Conservation (phyloP, 2,113 vertebrate genomes). For the Cynocephalus volans region DNA sequence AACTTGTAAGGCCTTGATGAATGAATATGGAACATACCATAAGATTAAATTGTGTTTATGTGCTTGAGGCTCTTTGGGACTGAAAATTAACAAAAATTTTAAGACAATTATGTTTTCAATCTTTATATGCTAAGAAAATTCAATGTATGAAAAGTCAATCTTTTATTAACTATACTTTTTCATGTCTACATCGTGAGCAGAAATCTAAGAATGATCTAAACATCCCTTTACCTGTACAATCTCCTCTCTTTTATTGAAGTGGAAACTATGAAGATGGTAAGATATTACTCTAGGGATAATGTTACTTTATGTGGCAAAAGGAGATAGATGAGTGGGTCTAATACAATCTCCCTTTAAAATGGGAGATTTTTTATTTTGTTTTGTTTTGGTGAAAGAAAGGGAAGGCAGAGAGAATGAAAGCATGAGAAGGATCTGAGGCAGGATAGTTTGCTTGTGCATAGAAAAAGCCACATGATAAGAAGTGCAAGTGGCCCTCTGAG, state of each 20-base stretch:
- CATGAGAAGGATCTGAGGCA: neutral
- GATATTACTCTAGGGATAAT: neutral
- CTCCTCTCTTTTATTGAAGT: neutral
- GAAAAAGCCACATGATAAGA: neutral
- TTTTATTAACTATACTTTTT: neutral
- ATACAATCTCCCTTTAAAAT: slow-evolving; percentile 22
- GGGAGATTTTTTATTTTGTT: neutral
- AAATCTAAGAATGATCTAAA: neutral
- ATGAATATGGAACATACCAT: neutral
- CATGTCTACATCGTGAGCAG: neutral
- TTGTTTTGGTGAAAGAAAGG: neutral
- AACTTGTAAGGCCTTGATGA: neutral
- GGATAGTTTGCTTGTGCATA: neutral
- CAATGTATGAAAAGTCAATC: neutral
- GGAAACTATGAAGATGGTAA: neutral
- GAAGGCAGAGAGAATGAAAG: neutral
- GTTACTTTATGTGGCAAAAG: neutral
- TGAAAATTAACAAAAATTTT: neutral
- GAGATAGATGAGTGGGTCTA: neutral
- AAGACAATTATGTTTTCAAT: neutral
- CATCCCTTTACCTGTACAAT: neutral
- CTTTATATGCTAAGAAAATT: neutral
- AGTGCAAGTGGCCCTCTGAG: neutral
- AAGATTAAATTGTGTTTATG: neutral
- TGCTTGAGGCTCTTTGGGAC: neutral